Conservation (phyloP, 2,797 vertebrate species). For the Chrosomus eos region DNA sequence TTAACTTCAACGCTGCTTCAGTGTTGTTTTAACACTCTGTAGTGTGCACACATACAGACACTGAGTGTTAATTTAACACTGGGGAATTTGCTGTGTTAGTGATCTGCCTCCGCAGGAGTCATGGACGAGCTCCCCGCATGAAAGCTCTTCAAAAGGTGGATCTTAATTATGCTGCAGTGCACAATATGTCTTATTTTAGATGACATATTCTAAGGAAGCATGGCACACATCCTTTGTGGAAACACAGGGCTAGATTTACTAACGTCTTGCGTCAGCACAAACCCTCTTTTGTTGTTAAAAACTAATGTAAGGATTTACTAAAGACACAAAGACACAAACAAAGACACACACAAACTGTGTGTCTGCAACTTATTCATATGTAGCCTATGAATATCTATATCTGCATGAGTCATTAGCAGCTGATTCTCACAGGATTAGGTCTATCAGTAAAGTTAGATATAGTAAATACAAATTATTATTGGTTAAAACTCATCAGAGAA, state of each 20-base stretch:
- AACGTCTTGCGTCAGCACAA: neutral
- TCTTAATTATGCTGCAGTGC: neutral
- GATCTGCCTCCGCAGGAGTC: neutral
- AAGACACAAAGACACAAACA: neutral
- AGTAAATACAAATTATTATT: neutral
- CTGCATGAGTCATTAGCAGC: neutral
- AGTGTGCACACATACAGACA: no score
- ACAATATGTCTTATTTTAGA: neutral
- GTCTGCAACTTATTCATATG: neutral
- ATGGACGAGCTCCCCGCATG: neutral
- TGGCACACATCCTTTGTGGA: neutral
- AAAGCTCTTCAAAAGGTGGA: neutral
- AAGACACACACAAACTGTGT: no score
- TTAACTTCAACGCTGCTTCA: no score
- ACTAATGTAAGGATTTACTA: neutral
- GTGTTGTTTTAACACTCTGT: no score
- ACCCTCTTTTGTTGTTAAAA: neutral
- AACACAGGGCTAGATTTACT: neutral
- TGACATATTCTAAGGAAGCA: neutral
- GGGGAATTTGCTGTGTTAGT: neutral
- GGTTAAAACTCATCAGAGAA: neutral
- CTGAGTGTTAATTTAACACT: no score
- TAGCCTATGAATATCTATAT: neutral
- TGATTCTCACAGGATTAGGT: neutral
- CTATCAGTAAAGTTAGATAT: neutral